phyloP scores from a whole-genome alignment of 2,113 vertebrate genomes.

The Dendrocopos noguchii region DNA sequence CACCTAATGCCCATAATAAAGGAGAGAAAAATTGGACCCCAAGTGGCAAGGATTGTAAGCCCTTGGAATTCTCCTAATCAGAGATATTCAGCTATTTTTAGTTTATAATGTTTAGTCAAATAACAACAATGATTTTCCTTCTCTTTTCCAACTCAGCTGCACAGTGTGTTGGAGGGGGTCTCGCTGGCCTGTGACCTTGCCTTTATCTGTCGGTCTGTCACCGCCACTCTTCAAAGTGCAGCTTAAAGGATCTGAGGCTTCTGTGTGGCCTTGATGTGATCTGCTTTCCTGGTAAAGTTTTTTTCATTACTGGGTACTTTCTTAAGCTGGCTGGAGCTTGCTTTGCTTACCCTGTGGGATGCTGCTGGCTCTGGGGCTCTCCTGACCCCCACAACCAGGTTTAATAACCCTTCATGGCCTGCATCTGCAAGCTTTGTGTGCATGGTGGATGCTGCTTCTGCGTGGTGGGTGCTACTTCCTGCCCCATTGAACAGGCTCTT shows the following conservation, averaged over 20 bases:
- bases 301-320: conserved; percentile 63
- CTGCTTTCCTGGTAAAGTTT: conserved; percentile 69
- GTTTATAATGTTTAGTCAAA: conserved; percentile 86
- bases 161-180: conserved; percentile 57
- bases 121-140: conserved; percentile 78
- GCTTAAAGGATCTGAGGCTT: conserved; percentile 69
- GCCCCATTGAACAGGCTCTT: not conserved
- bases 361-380: conserved; percentile 36
- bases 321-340: conserved; percentile 54
- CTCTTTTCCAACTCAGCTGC: conserved; percentile 66
- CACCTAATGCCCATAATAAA: conserved; percentile 58
- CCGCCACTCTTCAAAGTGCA: conserved; percentile 69
- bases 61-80: conserved; percentile 79
- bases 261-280: conserved; percentile 68
- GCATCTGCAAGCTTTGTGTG: not conserved
- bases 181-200: conserved; percentile 82
- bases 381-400: conserved; percentile 29
- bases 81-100: conserved; percentile 68
- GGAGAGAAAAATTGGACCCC: conserved; percentile 69
- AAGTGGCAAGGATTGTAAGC: conserved; percentile 66
- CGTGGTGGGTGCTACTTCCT: not conserved
- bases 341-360: conserved; percentile 29
- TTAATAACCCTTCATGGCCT: not conserved
- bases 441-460: not conserved
- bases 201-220: conserved; percentile 67